Base-by-base conservation (phyloP, 2,113 vertebrate species). In the Proterorhinus semilunaris region DNA sequence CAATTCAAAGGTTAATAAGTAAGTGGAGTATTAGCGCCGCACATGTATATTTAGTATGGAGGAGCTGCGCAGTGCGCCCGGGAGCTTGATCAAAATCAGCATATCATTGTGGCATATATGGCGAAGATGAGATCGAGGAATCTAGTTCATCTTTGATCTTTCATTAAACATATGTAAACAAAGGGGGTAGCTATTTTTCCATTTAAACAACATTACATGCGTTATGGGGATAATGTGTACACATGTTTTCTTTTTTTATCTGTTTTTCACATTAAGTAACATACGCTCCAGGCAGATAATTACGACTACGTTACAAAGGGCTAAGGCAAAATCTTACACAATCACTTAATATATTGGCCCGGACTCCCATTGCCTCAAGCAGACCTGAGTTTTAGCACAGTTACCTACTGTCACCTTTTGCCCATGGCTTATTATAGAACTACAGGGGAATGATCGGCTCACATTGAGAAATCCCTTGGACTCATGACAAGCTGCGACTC, bases 1-100 rank as follows among this genome's bases (percentile, higher is more conserved):
- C 44, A 16, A 63, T 63, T 63, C 44, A 48, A 48, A 63, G 62
- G 62, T 63, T 63, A 63, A 63, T 63, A 47, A 46, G 62, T 46
- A 63, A 63, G 15, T 47, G 62, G n/a, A 8, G 2, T 21, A 63
- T 46, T 63, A 63, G 62, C 48, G 27, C 50, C 61, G 15, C 15
- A 16, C 47, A 50, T 36, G 27, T 36, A 49, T 42, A 61, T 27
- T 13, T 10, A 50, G 17, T 68, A 6, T 16, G 46, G 44, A 36
- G 16, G 10, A 61, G 17, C 45, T n/a, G 15, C 7, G 46, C 36
- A 67, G 51, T 62, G 62, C 45, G 4, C 8, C 46, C 49, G 3
- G 12, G 58, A 21, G 16, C 62, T 63, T 63, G n/a, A 63, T 63
- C 62, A 63, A 21, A 47, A 63, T 47, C 46, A 46, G n/a, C 62